Base-by-base conservation (phyloP, 1,140 invertebrate species). In the Geopemphigus sp. region DNA sequence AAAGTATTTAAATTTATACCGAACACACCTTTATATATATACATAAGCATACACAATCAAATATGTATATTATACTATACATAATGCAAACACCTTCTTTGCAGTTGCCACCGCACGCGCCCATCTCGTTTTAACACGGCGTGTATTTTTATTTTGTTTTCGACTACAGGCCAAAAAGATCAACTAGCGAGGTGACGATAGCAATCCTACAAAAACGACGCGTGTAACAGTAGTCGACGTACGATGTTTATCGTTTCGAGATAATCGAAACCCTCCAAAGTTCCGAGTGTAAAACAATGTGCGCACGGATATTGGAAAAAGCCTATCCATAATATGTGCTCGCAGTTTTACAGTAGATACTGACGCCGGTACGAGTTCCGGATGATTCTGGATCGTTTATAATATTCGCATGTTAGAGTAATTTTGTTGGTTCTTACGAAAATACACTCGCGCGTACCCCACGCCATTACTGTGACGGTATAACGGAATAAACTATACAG, bases 231-330 rank as follows among this genome's bases (percentile, higher is more conserved):
- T 29, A 19, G 26, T 17, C 26, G 59, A 29, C 26, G 1, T 19
- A 26, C 59, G 29, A 64, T 64, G 29, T n/a, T 64, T 64, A 64
- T 64, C 61, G 19, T 64, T n/a, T 39, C 61, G 10, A 10, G 17
- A 64, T 26, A 5, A 32, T 19, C 8, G 29, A 64, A 32, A 64
- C 29, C 19, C 29, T 19, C n/a, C n/a, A n/a, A n/a, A n/a, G n/a
- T n/a, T 29, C 2, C 32, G 32, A 39, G 8, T 39, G 8, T 39
- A 8, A n/a, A n/a, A 39, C 8, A 39, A 39, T 26, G 14, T 22
- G 57, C 12, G 12, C 24, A 24, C 26, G 57, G 4, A 15, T n/a
- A n/a, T n/a, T n/a, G n/a, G n/a, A n/a, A n/a, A n/a, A n/a, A n/a
- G n/a, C n/a, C n/a, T n/a, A n/a, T n/a, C n/a, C n/a, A n/a, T n/a